These are phyloP conservation scores for Periparus ater DNA, from an alignment of 2,797 vertebrate species.

Conservation along the genomic window DNA sequence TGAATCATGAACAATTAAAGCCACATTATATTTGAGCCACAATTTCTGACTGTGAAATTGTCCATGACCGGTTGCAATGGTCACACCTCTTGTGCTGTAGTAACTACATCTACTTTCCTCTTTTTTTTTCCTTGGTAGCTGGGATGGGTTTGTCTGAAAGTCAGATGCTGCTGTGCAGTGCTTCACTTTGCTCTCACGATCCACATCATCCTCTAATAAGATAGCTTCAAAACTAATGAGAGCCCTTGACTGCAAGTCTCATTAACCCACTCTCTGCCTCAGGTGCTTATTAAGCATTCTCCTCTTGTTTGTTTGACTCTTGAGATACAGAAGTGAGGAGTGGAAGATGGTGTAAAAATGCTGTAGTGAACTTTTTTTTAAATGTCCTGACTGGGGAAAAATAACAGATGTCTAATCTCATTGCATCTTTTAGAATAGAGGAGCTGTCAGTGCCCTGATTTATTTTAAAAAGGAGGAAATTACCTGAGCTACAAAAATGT, in stretches of 20 bases:
- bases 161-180: background rate
- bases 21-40: background rate
- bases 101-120: background rate
- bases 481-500: background rate
- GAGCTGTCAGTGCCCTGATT: background rate
- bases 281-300: background rate
- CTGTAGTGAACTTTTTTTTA: background rate
- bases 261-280: background rate
- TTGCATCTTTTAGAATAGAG: background rate
- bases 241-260: background rate
- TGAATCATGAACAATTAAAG: constrained; percentile 1
- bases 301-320: background rate
- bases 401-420: background rate
- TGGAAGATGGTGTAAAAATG: background rate
- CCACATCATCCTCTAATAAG: background rate
- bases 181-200: background rate
- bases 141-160: background rate
- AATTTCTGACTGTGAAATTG: background rate
- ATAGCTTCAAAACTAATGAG: background rate
- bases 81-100: background rate
- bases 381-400: background rate
- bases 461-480: constrained; percentile 7
- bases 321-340: background rate
- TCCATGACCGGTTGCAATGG: background rate
- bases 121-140: background rate